Base-by-base conservation (phyloP, 1,140 invertebrate species). In the Microvelia longipes region DNA sequence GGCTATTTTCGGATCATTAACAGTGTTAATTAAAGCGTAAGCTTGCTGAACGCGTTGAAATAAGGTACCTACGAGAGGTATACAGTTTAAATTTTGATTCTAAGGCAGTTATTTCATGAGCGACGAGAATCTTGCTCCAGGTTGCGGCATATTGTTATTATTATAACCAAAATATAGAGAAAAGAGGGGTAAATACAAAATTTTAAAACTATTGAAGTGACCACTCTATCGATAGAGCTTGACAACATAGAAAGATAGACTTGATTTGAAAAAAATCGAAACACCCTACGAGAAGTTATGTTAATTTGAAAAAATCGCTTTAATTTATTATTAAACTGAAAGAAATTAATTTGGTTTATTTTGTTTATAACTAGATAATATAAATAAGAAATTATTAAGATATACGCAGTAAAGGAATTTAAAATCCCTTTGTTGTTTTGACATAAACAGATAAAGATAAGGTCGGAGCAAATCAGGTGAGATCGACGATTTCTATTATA, bases 201-300 rank as follows among this genome's bases (percentile, higher is more conserved):
- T 50, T 11, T 11, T 11, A 50, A 50, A 50, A 50, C 35, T 50
- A 50, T 5, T 5, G 35, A 19, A 50, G 35, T 50, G 35, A 50
- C 35, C 35, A 50, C 19, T 50, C 35, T 5, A 11, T 50, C 5
- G 19, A 50, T 11, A 50, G 35, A 50, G 5, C 35, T 50, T 50
- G 19, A 50, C 5, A 19, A 50, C 5, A 11, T 50, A 19, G 35
- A 5, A 50, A 50, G 19, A 50, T 50, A 50, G 19, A 50, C 5
- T 50, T 50, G 5, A 50, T 5, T 50, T 50, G 35, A 50, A 50
- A 11, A 50, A 50, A 50, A 11, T 50, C 90, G n/a, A n/a, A n/a
- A n/a, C n/a, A n/a, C n/a, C n/a, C n/a, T n/a, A n/a, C n/a, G n/a
- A n/a, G n/a, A n/a, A n/a, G n/a, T n/a, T n/a, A n/a, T n/a, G n/a